phyloP scores from a whole-genome alignment of 2,888 invertebrate genomes.

The Mesoligia furuncula region DNA sequence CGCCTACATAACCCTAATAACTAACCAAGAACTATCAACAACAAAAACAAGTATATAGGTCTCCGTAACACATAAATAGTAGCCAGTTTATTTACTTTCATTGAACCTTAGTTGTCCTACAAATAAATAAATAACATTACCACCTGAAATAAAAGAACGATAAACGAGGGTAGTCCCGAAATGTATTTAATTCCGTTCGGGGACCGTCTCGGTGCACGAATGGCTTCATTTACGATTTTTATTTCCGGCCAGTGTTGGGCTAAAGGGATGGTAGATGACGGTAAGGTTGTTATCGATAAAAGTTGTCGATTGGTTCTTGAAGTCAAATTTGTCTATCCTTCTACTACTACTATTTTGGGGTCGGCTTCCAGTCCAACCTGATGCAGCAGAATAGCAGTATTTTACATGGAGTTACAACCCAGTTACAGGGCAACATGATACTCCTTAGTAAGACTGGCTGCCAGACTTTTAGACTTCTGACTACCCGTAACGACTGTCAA shows the following conservation, averaged over 20 bases:
- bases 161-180: slow-evolving; percentile 85
- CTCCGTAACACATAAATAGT: slow-evolving; percentile 44
- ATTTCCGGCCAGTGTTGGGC: slow-evolving; percentile 83
- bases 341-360: background rate
- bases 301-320: background rate
- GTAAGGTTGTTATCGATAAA: slow-evolving; percentile 36
- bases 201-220: slow-evolving; percentile 84
- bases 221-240: slow-evolving; percentile 91
- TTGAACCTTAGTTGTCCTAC: slow-evolving; percentile 45
- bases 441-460: too few relatives aligned
- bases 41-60: slow-evolving; percentile 27
- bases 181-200: slow-evolving; percentile 88
- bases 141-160: slow-evolving; percentile 89
- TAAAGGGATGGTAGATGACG: slow-evolving; percentile 22
- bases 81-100: slow-evolving; percentile 56
- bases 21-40: background rate
- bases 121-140: slow-evolving; percentile 86
- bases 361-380: too few relatives aligned
- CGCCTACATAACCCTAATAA: slow-evolving; percentile 4
- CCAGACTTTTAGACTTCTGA: too few relatives aligned
- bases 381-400: too few relatives aligned
- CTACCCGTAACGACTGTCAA: background rate
- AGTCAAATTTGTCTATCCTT: background rate
- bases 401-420: too few relatives aligned
- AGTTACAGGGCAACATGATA: too few relatives aligned